Evolutionary conservation across 2,113 vertebrate genomes (phyloP).

Genomic region (Neogale vison): DNA sequence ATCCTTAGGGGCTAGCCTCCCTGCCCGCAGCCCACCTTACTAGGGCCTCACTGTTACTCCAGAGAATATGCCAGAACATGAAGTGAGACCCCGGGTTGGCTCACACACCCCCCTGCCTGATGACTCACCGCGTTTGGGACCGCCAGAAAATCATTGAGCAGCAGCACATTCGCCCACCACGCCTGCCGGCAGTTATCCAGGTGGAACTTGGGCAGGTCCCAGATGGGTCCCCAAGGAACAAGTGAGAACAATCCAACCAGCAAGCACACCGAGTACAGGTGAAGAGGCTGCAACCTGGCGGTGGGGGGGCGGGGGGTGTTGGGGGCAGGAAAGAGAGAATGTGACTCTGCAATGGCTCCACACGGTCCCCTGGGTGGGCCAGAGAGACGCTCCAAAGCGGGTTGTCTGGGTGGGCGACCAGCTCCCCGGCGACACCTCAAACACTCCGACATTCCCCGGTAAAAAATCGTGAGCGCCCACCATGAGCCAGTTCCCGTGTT

Average conservation of each 20-base stretch:
- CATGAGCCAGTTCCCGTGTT: accelerated
- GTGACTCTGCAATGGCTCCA: accelerated
- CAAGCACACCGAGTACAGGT: constrained; percentile 83
- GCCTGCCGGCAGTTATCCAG: constrained; percentile 85
- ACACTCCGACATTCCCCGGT: background rate
- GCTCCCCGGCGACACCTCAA: background rate
- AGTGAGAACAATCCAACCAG: constrained; percentile 80
- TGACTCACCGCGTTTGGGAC: constrained; percentile 84
- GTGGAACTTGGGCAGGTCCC: constrained; percentile 86
- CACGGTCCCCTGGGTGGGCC: accelerated
- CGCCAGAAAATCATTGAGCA: constrained; percentile 89
- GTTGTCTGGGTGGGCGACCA: background rate
- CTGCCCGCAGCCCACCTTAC: background rate
- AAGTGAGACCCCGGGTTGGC: accelerated
- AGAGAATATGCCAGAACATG: background rate
- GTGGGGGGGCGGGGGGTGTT: background rate
- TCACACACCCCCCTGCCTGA: accelerated
- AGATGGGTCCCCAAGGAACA: constrained; percentile 83
- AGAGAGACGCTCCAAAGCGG: accelerated
- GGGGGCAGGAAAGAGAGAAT: background rate
- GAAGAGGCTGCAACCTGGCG: constrained; percentile 85
- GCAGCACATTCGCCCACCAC: constrained; percentile 91
- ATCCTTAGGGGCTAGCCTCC: background rate
- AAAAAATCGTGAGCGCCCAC: background rate
- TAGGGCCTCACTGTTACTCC: background rate